Evolutionary conservation across 2,797 vertebrate genomes (phyloP).

Genomic region (Odontamblyopus rebecca): DNA sequence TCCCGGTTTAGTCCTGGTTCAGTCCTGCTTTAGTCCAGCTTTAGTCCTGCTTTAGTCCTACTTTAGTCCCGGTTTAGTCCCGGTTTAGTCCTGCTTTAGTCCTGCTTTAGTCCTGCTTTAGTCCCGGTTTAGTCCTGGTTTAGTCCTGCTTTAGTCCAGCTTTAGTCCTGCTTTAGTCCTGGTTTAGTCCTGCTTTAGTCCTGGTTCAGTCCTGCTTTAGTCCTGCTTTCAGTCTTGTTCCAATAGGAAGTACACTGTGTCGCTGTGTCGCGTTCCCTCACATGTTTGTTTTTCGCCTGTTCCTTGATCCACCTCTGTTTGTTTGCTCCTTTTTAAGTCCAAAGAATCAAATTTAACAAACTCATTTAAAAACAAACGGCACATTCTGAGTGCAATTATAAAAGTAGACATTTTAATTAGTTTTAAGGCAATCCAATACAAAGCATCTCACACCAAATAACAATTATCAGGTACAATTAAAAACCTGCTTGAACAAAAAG

Average conservation of each 20-base stretch:
- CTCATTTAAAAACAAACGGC: slow-evolving; percentile 25
- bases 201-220: not conserved
- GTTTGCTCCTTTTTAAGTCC: not conserved
- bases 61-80: no score
- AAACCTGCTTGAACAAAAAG: slow-evolving; percentile 66
- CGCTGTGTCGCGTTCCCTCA: not conserved
- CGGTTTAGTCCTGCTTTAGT: no score
- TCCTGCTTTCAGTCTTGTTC: not conserved
- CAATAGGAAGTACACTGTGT: not conserved
- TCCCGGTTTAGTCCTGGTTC: no score
- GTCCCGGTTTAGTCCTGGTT: not conserved
- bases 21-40: no score
- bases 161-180: not conserved
- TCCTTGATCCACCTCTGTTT: not conserved
- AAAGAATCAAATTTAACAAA: not conserved
- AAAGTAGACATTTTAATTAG: slow-evolving; percentile 80
- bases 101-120: no score
- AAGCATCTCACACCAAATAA: slow-evolving; percentile 84
- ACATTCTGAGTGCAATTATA: slow-evolving; percentile 55
- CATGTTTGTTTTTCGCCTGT: not conserved
- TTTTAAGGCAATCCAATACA: slow-evolving; percentile 87
- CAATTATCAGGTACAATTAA: slow-evolving; percentile 81
- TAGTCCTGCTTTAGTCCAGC: not conserved
- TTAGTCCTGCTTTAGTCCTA: no score
- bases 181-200: not conserved